Percentiles rank a stretch among this genome's conserved stretches.
Evolutionary conservation across 2,797 vertebrate genomes (phyloP).

Genomic region (Sebastes vulpes): DNA sequence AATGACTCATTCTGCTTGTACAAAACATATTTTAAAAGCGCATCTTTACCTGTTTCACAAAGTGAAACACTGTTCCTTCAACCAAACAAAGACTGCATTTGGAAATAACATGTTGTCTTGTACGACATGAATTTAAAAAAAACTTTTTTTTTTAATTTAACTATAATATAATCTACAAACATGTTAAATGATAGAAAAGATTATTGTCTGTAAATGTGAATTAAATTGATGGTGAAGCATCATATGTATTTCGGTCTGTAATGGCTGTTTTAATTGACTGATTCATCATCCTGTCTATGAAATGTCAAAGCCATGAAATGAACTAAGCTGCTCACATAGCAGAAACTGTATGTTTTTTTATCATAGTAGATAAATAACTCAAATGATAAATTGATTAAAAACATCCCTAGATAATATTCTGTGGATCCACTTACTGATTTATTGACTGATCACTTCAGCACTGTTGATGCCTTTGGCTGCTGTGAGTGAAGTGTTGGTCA

Average conservation of each 20-base stretch:
- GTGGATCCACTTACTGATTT: background rate
- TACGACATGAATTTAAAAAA: background rate
- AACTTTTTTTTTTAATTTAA: background rate
- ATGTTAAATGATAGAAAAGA: background rate
- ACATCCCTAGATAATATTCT: background rate
- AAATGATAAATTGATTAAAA: background rate
- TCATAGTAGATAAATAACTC: background rate
- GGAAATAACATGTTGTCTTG: background rate
- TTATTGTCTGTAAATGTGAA: background rate
- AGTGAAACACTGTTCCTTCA: background rate
- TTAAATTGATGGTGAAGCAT: background rate
- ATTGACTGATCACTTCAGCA: background rate
- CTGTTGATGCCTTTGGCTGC: background rate
- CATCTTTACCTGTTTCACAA: background rate
- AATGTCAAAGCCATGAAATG: background rate
- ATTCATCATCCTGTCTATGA: background rate
- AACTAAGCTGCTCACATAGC: background rate
- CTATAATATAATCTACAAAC: background rate
- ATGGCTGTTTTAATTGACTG: background rate
- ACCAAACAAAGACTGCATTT: background rate
- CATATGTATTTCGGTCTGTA: background rate
- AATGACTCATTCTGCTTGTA: background rate
- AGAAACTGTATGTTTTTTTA: background rate
- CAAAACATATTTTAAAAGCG: background rate
- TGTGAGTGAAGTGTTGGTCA: constrained; percentile 34